Evolutionary conservation across 2,888 invertebrate genomes (phyloP), one percentile per base, ranked within the genome.

Genomic region (Leucozona laternaria): DNA sequence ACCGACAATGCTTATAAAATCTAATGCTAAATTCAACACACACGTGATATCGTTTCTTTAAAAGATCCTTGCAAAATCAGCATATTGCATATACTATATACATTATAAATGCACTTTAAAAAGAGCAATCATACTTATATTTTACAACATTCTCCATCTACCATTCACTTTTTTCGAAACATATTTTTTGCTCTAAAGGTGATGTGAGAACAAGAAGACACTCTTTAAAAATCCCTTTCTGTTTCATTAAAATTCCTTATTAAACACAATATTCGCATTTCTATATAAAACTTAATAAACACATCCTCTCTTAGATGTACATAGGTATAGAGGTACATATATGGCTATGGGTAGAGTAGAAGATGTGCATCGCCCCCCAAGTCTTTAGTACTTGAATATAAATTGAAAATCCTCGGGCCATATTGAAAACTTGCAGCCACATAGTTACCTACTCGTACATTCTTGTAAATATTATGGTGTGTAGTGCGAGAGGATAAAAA

Each of bases 351-450:
- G 8, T 31, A 8, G 25, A 25, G 25, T 25, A 25, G 25, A 25
- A 25, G 25, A 31, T 3, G n/a, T 31, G 37, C 58, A 60, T 22
- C 37, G 11, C 57, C 8, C 15, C 10, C 0, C 2, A 22, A 17
- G 28, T 25, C 17, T 5, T 15, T 1, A 20, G 31, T 25, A 6
- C 58, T 58, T 57, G 58, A 66, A 58, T 57, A 22, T 48, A 28
- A 73, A 50, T 50, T 34, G 34, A 48, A n/a, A n/a, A 48, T 3
- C 75, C 58, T 60, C 17, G 8, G 58, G 79, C 40, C 40, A 75
- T 22, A 53, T 79, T 79, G 73, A 37, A 73, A 62, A 62, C 45
- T 37, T 64, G 45, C 22, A 62, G 6, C 31, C 28, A 78, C 48
- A 20, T 20, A n/a, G n/a, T n/a, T n/a, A n/a, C n/a, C n/a, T n/a